Percentiles rank a stretch among this genome's conserved stretches.
phyloP scores from a whole-genome alignment of 2,888 invertebrate genomes.

The Drosophila prostipennis region DNA sequence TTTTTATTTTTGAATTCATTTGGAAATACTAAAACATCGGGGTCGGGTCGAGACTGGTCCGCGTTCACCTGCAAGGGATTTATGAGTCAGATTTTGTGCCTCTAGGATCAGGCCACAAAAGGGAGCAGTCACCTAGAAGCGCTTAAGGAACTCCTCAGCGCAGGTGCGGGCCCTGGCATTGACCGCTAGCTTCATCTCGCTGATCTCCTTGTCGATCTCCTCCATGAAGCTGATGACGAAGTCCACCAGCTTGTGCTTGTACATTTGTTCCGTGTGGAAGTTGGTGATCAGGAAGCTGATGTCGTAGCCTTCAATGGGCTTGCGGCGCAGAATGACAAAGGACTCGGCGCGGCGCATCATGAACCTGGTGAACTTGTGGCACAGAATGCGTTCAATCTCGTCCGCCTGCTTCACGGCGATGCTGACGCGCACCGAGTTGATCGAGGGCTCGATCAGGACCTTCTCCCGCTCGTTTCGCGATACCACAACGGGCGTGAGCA shows the following conservation, averaged over 20 bases:
- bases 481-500: constrained; percentile 97
- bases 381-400: constrained; percentile 95
- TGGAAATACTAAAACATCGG: constrained; percentile 26
- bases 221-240: constrained; percentile 99
- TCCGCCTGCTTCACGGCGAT: constrained; percentile 99
- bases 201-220: constrained; percentile 99
- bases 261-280: constrained; percentile 99
- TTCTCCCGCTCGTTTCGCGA: constrained; percentile 99
- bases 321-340: constrained; percentile 97
- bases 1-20: constrained; percentile 32
- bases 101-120: not conserved
- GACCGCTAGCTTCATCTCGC: constrained; percentile 99
- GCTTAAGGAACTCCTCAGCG: constrained; percentile 98
- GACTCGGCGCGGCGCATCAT: constrained; percentile 99
- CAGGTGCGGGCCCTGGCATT: constrained; percentile 99
- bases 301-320: constrained; percentile 99
- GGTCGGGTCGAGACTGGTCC: not conserved
- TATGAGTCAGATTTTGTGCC: not conserved
- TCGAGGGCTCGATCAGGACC: constrained; percentile 97
- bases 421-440: constrained; percentile 98
- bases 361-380: constrained; percentile 96
- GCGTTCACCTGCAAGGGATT: constrained; percentile 12
- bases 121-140: constrained; percentile 86
- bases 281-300: constrained; percentile 99
- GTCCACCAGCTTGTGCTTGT: constrained; percentile 99